Percentiles rank a stretch among this genome's conserved stretches.
Conservation (phyloP, 1,140 invertebrate species). For the Dendroctonus valens region DNA sequence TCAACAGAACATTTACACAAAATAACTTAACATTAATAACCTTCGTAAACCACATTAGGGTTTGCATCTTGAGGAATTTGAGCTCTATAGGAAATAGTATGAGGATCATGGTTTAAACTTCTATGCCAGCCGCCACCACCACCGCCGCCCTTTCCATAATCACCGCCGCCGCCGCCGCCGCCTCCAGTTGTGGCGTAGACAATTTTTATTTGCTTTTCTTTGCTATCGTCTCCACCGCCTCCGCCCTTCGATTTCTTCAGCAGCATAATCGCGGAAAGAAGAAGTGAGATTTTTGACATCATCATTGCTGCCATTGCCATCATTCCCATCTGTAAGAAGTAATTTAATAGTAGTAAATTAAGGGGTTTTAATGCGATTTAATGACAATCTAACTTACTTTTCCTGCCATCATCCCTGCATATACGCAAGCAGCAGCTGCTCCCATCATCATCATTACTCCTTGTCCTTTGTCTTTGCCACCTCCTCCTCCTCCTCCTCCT, state of each 20-base stretch:
- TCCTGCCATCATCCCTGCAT: conserved; percentile 62
- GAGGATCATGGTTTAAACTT: conserved; percentile 45
- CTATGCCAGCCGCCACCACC: conserved; percentile 57
- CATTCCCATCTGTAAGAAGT: conserved; percentile 33
- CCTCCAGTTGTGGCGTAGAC: conserved; percentile 56
- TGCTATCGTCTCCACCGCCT: conserved; percentile 56
- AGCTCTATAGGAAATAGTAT: conserved; percentile 33
- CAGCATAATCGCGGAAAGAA: conserved; percentile 64
- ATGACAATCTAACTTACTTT: conserved; percentile 46
- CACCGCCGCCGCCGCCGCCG: conserved; percentile 48
- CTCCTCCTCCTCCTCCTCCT: conserved; percentile 47
- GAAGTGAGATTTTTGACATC: conserved; percentile 65
- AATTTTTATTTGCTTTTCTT: conserved; percentile 57
- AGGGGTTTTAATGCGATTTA: conserved; percentile 1
- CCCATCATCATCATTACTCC: conserved; percentile 57
- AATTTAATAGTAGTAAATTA: not conserved
- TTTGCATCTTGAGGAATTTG: conserved; percentile 29
- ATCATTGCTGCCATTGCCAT: conserved; percentile 64
- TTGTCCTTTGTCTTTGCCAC: conserved; percentile 53
- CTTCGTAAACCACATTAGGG: conserved; percentile 33
- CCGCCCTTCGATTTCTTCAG: conserved; percentile 60
- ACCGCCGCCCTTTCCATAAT: conserved; percentile 44
- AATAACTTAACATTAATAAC: conserved; percentile 18
- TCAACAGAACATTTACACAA: no score
- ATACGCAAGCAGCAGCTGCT: conserved; percentile 59